These are phyloP conservation scores for Fragum fragum DNA, from an alignment of 2,888 invertebrate species.

Conservation along the genomic window DNA sequence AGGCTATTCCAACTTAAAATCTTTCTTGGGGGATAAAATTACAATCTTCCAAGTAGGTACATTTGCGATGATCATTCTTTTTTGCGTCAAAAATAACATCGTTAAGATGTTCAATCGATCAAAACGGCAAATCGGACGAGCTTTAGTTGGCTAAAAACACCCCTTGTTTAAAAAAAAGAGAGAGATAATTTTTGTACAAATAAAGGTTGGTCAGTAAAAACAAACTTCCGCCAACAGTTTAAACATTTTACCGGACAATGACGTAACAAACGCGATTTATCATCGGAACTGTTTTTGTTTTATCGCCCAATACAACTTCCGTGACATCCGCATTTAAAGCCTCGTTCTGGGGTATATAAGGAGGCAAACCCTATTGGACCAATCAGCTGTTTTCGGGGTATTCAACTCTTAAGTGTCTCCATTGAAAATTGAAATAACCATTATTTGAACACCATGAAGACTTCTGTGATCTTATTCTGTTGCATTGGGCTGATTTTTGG, in stretches of 20 bases:
- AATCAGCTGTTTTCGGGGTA: neutral
- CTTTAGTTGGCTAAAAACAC: too few species aligned
- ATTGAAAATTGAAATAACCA: too few species aligned
- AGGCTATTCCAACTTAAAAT: too few species aligned
- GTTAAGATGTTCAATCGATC: too few species aligned
- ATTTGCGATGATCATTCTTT: too few species aligned
- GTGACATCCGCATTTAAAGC: neutral
- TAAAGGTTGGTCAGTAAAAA: neutral
- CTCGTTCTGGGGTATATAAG: conserved; percentile 27
- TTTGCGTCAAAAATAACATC: too few species aligned
- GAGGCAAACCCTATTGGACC: too few species aligned
- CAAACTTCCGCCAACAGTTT: too few species aligned
- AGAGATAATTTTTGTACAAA: neutral
- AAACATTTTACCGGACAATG: conserved; percentile 9
- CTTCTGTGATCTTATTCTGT: neutral
- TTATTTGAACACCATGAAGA: neutral
- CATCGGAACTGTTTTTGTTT: neutral
- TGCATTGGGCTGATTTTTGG: conserved; percentile 15
- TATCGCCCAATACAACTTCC: conserved; percentile 8
- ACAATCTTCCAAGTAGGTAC: too few species aligned
- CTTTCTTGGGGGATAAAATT: too few species aligned
- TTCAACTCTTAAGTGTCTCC: neutral
- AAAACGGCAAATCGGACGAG: too few species aligned
- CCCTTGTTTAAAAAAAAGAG: too few species aligned
- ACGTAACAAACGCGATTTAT: conserved; percentile 9